Conservation (phyloP, 2,888 invertebrate genomes). For the Gortyna flavago region DNA sequence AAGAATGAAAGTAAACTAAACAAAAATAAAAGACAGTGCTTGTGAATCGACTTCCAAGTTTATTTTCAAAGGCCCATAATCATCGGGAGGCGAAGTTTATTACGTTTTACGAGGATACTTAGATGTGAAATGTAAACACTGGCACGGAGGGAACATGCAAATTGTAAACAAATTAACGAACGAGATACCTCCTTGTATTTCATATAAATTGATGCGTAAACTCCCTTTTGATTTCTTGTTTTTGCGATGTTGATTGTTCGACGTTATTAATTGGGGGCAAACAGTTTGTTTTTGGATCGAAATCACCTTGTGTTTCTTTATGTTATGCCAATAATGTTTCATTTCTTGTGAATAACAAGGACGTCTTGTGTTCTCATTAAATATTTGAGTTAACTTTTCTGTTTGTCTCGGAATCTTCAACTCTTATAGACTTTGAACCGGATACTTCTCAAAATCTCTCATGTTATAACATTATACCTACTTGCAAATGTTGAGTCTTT, state of each 20-base stretch:
- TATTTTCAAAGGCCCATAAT: slow-evolving; percentile 87
- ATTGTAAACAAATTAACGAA: slow-evolving; percentile 86
- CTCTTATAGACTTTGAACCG: neutral
- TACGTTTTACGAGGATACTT: slow-evolving; percentile 78
- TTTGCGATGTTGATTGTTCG: slow-evolving; percentile 68
- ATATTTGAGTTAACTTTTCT: neutral
- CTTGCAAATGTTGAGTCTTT: neutral
- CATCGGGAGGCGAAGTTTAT: slow-evolving; percentile 85
- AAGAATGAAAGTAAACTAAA: slow-evolving; percentile 78
- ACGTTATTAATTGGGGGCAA: slow-evolving; percentile 70
- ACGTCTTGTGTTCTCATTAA: slow-evolving; percentile 27
- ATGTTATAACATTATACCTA: too few species aligned
- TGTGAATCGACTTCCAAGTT: slow-evolving; percentile 82
- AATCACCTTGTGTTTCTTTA: slow-evolving; percentile 12
- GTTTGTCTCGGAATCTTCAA: neutral
- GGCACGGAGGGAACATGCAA: slow-evolving; percentile 78
- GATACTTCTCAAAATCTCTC: neutral
- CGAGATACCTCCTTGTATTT: slow-evolving; percentile 74
- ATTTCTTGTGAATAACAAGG: slow-evolving; percentile 7
- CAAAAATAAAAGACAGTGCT: slow-evolving; percentile 83
- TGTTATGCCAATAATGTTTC: slow-evolving; percentile 1
- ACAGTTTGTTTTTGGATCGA: slow-evolving; percentile 47
- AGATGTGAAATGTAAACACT: slow-evolving; percentile 82
- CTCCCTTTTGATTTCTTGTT: slow-evolving; percentile 75
- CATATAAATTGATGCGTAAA: slow-evolving; percentile 75